Conservation (phyloP, 2,888 invertebrate species). For the Spisula solida region DNA sequence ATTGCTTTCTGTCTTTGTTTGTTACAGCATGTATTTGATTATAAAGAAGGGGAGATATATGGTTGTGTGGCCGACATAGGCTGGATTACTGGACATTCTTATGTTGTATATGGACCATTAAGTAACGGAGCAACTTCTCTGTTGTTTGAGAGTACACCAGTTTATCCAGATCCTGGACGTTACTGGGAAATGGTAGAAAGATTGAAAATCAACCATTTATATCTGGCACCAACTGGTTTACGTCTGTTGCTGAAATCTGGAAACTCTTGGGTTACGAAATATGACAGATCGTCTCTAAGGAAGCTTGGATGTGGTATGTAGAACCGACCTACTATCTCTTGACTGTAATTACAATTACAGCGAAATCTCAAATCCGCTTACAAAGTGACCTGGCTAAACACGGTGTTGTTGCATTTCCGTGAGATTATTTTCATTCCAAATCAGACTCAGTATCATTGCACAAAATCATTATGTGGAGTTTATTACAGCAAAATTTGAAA, state of each 20-base stretch:
- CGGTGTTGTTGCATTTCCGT: no score
- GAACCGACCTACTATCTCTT: not conserved
- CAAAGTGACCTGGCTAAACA: no score
- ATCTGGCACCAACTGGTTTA: conserved; percentile 89
- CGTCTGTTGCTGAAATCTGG: conserved; percentile 88
- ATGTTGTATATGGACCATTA: conserved; percentile 89
- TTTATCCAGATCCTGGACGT: conserved; percentile 88
- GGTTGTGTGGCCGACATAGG: conserved; percentile 89
- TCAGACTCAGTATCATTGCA: no score
- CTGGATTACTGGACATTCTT: conserved; percentile 88
- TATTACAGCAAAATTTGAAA: no score
- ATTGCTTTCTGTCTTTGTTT: no score
- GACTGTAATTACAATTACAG: no score
- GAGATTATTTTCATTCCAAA: no score
- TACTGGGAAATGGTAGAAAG: conserved; percentile 89
- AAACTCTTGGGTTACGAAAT: conserved; percentile 87
- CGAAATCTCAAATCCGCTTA: no score
- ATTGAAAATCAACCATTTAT: conserved; percentile 88
- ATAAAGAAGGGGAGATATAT: conserved; percentile 87
- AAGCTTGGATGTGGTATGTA: conserved; percentile 78
- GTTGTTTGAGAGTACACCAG: conserved; percentile 89
- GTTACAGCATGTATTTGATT: conserved; percentile 88
- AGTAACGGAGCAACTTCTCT: conserved; percentile 88
- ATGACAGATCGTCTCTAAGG: conserved; percentile 88
- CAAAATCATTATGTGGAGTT: no score